Evolutionary conservation across 2,888 invertebrate species (phyloP).

Genomic region (Patella caerulea): DNA sequence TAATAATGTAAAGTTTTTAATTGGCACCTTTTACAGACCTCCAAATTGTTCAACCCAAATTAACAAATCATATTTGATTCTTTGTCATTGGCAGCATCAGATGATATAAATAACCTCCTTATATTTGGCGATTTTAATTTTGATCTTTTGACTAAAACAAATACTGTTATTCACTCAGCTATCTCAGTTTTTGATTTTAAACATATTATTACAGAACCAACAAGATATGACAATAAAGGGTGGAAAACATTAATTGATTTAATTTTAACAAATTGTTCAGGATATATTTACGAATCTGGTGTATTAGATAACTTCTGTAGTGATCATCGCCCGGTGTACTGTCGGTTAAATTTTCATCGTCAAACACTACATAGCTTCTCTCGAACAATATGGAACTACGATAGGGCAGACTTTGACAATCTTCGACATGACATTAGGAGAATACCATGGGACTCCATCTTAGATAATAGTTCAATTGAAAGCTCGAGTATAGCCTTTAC

Average conservation of each 20-base stretch:
- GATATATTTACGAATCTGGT: background rate
- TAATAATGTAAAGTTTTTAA: background rate
- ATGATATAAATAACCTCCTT: background rate
- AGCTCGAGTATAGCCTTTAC: background rate
- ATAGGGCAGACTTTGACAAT: background rate
- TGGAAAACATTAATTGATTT: too few relatives aligned
- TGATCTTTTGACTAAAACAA: background rate
- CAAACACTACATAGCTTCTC: background rate
- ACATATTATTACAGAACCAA: background rate
- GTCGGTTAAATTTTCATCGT: background rate
- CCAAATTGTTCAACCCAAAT: background rate
- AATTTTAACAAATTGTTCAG: background rate
- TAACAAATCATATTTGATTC: background rate
- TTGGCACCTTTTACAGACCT: conserved; percentile 1
- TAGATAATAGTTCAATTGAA: background rate
- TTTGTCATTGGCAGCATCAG: background rate
- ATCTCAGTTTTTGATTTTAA: background rate
- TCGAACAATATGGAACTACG: background rate
- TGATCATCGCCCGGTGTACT: background rate
- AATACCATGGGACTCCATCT: background rate
- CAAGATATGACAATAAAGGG: background rate
- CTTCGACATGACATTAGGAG: background rate
- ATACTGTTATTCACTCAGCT: background rate
- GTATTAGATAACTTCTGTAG: background rate
- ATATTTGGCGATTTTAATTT: background rate